phyloP scores from a whole-genome alignment of 2,797 vertebrate genomes.

The Pagetopsis macropterus region DNA sequence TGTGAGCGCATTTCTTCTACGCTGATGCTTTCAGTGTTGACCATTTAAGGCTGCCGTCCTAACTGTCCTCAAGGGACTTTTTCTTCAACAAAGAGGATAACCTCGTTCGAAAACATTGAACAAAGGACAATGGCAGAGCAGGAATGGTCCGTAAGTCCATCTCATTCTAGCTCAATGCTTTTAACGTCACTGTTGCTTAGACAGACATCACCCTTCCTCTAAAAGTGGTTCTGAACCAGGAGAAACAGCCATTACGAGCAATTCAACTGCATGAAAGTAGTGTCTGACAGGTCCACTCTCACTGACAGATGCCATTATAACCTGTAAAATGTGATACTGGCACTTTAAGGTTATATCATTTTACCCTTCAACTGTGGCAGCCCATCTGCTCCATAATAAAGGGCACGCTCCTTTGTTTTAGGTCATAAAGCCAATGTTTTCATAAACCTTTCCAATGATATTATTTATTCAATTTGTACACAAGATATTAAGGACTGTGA shows the following conservation, averaged over 20 bases:
- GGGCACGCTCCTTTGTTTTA: conserved; percentile 59
- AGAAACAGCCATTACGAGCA: conserved; percentile 83
- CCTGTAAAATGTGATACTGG: conserved; percentile 85
- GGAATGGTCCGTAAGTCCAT: conserved; percentile 57
- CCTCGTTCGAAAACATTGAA: conserved; percentile 56
- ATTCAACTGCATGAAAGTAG: conserved; percentile 81
- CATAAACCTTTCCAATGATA: conserved; percentile 36
- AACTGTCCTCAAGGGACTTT: conserved; percentile 61
- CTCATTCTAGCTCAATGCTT: conserved; percentile 68
- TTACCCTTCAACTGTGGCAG: conserved; percentile 74
- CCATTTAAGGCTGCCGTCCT: conserved; percentile 64
- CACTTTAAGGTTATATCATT: conserved; percentile 85
- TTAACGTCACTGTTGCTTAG: conserved; percentile 71
- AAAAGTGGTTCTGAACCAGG: conserved; percentile 77
- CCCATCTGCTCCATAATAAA: conserved; percentile 72
- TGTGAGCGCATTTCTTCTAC: conserved; percentile 70
- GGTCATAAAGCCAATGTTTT: conserved; percentile 42
- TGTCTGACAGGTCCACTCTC: conserved; percentile 83
- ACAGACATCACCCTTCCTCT: conserved; percentile 69
- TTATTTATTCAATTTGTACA: conserved; percentile 22
- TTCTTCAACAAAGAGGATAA: conserved; percentile 68
- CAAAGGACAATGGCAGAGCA: conserved; percentile 59
- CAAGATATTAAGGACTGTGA: conserved; percentile 13
- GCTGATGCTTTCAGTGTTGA: conserved; percentile 69
- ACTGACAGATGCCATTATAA: conserved; percentile 86